Evolutionary conservation across 2,888 invertebrate genomes (phyloP), one percentile per base, ranked within the genome.

Genomic region (Eretmocerus hayati): DNA sequence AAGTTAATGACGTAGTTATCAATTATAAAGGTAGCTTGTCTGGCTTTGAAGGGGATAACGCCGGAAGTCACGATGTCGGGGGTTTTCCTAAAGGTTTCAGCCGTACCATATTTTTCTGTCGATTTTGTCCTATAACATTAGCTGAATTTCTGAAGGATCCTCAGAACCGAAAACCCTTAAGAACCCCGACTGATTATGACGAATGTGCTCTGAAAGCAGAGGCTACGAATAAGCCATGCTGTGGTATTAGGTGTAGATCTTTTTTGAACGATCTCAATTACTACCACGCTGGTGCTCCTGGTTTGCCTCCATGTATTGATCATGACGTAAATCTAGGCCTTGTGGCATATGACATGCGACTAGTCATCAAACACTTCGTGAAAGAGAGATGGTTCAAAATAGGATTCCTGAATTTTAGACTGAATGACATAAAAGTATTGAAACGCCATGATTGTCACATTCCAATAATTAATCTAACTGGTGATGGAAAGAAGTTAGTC

Each of bases 11-110:
- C 33, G 15, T 20, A 13, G 16, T 11, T 6, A 23, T 13, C 20
- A 4, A 13, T 11, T 43, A 21, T 22, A 13, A n/a, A 22, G 42
- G 48, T 8, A 43, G 37, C 5, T 3, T 49, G 9, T 32, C 31
- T 11, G 21, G 20, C 18, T 15, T 40, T 9, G 19, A 35, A 5
- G 49, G 44, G 2, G 44, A 49, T 23, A 44, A 44, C 19, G 16
- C 41, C 13, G 49, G 45, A 2, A 38, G 42, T 26, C 45, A 50
- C 31, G 20, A 46, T 26, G 38, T 46, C 15, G 46, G 46, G 6
- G 46, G 50, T 6, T 42, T 46, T 16, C 23, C 20, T 26, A 26
- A 42, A 22, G 42, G 37, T 26, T 46, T 50, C 13, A 43, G 38
- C n/a, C 38, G 2, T 11, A n/a, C 31, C 1, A 4, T 4, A 13